Evolutionary conservation across 2,888 invertebrate genomes (phyloP).

Genomic region (Rhagonycha lutea): DNA sequence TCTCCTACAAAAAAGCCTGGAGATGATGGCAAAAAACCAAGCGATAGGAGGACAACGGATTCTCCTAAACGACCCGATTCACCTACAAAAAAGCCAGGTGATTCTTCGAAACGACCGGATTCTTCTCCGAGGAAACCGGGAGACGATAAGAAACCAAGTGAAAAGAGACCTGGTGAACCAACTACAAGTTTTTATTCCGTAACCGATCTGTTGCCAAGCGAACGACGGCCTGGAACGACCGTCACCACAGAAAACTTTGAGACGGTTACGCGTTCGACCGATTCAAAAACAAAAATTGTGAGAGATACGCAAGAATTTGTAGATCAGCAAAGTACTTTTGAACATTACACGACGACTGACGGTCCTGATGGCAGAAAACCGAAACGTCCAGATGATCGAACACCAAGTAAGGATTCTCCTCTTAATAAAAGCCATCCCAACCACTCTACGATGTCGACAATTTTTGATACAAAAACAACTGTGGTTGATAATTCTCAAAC

Average conservation of each 20-base stretch:
- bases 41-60: not conserved
- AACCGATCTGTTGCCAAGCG: not conserved
- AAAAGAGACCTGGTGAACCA: not conserved
- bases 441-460: not conserved
- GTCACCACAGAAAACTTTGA: slow-evolving; percentile 24
- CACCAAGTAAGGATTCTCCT: slow-evolving; percentile 7
- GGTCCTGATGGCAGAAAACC: not conserved
- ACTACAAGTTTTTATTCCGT: slow-evolving; percentile 5
- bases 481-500: slow-evolving; percentile 11
- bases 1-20: not conserved
- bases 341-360: slow-evolving; percentile 11
- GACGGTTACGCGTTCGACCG: slow-evolving; percentile 24
- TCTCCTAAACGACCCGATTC: slow-evolving; percentile 11
- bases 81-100: not conserved
- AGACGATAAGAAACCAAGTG: not conserved
- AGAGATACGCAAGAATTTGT: slow-evolving; percentile 35
- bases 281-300: slow-evolving; percentile 29
- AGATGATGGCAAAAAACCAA: not conserved
- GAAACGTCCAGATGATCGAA: slow-evolving; percentile 7
- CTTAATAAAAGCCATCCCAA: not conserved
- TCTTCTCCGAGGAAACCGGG: not conserved
- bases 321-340: slow-evolving; percentile 26
- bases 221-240: not conserved
- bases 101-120: slow-evolving; percentile 7
- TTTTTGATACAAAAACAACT: slow-evolving; percentile 3